phyloP scores from a whole-genome alignment of 2,113 vertebrate genomes.

The Acanthochromis polyacanthus region DNA sequence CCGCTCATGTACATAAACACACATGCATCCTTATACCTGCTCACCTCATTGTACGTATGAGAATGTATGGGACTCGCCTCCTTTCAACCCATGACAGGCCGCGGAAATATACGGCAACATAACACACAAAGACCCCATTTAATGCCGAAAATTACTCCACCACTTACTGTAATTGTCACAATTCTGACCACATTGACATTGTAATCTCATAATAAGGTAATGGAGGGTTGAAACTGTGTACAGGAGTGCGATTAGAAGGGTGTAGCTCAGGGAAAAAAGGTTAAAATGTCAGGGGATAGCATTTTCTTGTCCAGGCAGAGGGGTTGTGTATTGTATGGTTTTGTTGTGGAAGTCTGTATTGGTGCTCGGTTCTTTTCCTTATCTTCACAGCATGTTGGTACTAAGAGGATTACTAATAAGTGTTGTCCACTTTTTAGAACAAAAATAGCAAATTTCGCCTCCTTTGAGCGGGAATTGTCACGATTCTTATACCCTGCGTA shows the following conservation, averaged over 20 bases:
- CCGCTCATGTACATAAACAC: neutral
- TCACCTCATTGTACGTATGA: slow-evolving; percentile 18
- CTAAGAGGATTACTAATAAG: neutral
- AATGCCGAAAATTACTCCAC: slow-evolving; percentile 72
- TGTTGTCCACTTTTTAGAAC: neutral
- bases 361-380: neutral
- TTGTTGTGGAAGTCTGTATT: slow-evolving; percentile 7
- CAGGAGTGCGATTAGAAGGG: slow-evolving; percentile 74
- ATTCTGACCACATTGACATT: slow-evolving; percentile 75
- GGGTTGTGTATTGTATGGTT: slow-evolving; percentile 17
- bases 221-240: slow-evolving; percentile 76
- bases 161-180: slow-evolving; percentile 82
- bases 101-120: slow-evolving; percentile 38
- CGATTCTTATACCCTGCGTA: neutral
- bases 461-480: neutral
- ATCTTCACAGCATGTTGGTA: neutral
- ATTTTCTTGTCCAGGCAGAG: slow-evolving; percentile 40
- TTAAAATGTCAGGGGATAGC: slow-evolving; percentile 65
- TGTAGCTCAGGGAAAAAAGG: slow-evolving; percentile 54
- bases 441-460: slow-evolving; percentile 17
- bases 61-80: slow-evolving; percentile 22
- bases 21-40: slow-evolving; percentile 26
- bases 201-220: slow-evolving; percentile 84
- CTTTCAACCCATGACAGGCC: slow-evolving; percentile 59
- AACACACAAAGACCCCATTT: slow-evolving; percentile 76